These are phyloP conservation scores for Erebia aethiops DNA, from an alignment of 2,888 invertebrate species.

Conservation along the genomic window DNA sequence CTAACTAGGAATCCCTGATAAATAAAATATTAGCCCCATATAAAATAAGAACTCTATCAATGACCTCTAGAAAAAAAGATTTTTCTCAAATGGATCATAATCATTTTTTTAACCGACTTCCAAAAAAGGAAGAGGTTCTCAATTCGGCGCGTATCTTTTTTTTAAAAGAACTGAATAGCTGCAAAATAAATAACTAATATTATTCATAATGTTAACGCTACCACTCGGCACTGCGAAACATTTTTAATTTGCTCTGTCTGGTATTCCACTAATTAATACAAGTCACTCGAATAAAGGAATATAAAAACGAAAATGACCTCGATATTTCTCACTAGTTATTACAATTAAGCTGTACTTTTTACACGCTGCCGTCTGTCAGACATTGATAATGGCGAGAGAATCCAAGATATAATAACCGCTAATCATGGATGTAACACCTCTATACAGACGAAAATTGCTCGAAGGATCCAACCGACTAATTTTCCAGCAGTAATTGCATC, in stretches of 20 bases:
- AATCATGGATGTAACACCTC: constrained; percentile 32
- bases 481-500: constrained; percentile 46
- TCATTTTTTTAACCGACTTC: no score
- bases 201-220: constrained; percentile 1
- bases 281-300: constrained; percentile 18
- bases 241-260: constrained; percentile 8
- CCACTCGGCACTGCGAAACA: not conserved
- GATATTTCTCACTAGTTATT: constrained; percentile 24
- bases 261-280: constrained; percentile 14
- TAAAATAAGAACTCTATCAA: no score
- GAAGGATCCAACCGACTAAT: constrained; percentile 40
- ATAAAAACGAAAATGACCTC: constrained; percentile 6
- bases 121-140: no score
- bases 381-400: constrained; percentile 25
- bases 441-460: constrained; percentile 38
- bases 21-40: no score
- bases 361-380: constrained; percentile 25
- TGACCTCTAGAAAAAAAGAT: no score
- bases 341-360: constrained; percentile 28
- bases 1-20: no score
- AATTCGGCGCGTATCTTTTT: no score
- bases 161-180: not conserved
- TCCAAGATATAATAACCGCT: constrained; percentile 27
- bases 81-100: no score
- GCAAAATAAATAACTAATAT: not conserved